phyloP scores from a whole-genome alignment of 2,797 vertebrate genomes.

The Galaxias olidus region DNA sequence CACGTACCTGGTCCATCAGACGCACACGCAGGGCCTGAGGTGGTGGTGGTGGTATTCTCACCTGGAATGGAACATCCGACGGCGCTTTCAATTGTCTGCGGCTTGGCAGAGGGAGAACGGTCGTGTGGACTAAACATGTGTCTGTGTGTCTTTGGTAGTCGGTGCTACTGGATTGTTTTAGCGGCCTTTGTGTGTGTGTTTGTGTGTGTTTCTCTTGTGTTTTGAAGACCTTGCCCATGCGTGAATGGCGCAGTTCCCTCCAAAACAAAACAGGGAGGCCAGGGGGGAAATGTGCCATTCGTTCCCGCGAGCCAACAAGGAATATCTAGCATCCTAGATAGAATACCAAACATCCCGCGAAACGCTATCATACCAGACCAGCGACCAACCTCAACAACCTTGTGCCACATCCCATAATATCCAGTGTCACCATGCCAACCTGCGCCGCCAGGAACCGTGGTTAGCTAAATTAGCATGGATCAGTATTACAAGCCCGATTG shows the following conservation, averaged over 20 bases:
- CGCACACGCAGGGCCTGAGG: constrained; percentile 12
- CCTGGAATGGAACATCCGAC: no score
- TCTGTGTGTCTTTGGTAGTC: constrained; percentile 7
- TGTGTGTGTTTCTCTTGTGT: background rate
- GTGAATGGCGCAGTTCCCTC: background rate
- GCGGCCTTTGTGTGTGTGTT: constrained; percentile 12
- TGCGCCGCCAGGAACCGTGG: constrained; percentile 36
- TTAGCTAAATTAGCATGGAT: constrained; percentile 54
- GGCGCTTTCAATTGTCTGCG: no score
- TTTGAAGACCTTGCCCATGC: background rate
- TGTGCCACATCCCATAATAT: constrained; percentile 30
- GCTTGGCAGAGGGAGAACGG: no score
- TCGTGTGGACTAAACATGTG: background rate
- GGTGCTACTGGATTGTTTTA: background rate
- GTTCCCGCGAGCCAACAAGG: background rate
- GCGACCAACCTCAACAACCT: constrained; percentile 24
- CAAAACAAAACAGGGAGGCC: constrained; percentile 20
- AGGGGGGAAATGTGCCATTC: constrained; percentile 4
- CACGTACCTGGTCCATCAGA: constrained; percentile 3
- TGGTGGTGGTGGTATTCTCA: background rate
- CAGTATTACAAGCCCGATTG: constrained; percentile 45
- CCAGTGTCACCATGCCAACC: constrained; percentile 41
- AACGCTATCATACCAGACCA: constrained; percentile 11
- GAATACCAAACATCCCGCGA: constrained; percentile 18
- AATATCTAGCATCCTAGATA: constrained; percentile 7